Conservation (phyloP, 30 jellyfish, hydroid and myxozoan genomes). For the Turritopsis rubra region DNA sequence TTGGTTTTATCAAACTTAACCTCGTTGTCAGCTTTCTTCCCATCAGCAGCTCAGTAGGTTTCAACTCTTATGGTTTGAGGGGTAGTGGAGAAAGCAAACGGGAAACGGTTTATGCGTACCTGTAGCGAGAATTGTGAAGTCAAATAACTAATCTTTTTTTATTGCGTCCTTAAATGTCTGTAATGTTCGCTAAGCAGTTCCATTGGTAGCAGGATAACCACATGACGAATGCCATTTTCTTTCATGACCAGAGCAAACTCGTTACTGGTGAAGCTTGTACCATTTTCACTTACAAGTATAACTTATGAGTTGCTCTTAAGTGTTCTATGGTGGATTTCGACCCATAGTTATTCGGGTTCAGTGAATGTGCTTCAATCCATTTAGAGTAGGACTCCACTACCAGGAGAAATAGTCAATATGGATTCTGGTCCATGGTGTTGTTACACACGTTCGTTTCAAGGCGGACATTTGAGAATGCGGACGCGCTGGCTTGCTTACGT, state of each 20-base stretch:
- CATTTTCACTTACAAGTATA: constrained; percentile 17
- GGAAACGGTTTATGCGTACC: not conserved
- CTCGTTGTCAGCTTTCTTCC: not conserved
- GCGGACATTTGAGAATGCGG: no score
- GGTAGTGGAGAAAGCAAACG: not conserved
- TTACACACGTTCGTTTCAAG: no score
- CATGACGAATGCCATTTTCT: constrained; percentile 18
- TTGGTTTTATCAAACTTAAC: not conserved
- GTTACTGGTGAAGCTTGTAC: not conserved
- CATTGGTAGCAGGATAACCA: constrained; percentile 27
- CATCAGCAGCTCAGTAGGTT: not conserved
- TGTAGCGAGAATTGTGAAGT: not conserved
- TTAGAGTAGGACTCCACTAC: constrained; percentile 39
- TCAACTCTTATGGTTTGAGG: not conserved
- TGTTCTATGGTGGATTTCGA: constrained; percentile 24
- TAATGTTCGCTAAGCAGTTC: constrained; percentile 12
- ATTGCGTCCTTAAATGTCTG: constrained; percentile 27
- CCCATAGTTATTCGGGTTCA: constrained; percentile 12
- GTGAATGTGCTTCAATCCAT: constrained; percentile 33
- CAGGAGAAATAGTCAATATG: constrained; percentile 29
- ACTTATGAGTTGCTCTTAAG: constrained; percentile 18
- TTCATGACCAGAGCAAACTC: constrained; percentile 17
- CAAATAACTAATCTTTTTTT: constrained; percentile 8
- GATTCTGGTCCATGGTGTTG: constrained; percentile 28
- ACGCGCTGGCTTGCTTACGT: no score